phyloP scores from a whole-genome alignment of 2,888 invertebrate species.

The Dicycla oo region DNA sequence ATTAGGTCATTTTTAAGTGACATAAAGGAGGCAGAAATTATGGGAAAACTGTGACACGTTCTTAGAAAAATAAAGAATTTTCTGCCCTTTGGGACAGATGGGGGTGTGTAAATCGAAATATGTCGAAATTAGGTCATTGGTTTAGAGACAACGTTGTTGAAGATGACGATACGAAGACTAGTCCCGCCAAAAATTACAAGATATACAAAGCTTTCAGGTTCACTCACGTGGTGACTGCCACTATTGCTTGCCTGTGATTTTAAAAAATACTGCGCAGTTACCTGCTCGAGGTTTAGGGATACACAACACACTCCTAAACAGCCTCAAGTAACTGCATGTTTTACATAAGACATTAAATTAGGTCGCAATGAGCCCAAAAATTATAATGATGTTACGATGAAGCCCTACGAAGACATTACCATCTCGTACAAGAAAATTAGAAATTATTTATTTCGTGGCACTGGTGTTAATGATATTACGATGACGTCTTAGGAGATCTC shows the following conservation, averaged over 20 bases:
- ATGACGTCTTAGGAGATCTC: neutral
- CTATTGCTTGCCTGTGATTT: neutral
- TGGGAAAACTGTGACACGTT: neutral
- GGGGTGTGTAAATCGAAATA: slow-evolving; percentile 9
- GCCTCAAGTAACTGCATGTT: neutral
- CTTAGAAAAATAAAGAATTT: neutral
- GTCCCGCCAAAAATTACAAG: neutral
- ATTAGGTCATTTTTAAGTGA: slow-evolving; percentile 29
- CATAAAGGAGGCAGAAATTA: neutral
- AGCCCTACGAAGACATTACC: neutral
- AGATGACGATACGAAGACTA: neutral
- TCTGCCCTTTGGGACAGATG: neutral
- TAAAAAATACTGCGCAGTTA: slow-evolving; percentile 9
- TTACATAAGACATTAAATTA: neutral
- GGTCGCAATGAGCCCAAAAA: neutral
- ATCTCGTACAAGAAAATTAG: neutral
- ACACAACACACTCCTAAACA: neutral
- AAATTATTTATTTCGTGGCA: neutral
- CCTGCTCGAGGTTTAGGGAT: neutral
- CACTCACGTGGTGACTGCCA: neutral
- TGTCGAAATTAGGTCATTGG: slow-evolving; percentile 29
- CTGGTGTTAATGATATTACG: neutral
- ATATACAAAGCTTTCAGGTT: slow-evolving; percentile 6
- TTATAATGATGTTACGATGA: slow-evolving; percentile 9
- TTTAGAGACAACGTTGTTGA: neutral